A percentile compares a stretch with the other conserved stretches of the same genome.
Conservation (phyloP, 1,140 invertebrate genomes). For the Octopus sinensis region DNA sequence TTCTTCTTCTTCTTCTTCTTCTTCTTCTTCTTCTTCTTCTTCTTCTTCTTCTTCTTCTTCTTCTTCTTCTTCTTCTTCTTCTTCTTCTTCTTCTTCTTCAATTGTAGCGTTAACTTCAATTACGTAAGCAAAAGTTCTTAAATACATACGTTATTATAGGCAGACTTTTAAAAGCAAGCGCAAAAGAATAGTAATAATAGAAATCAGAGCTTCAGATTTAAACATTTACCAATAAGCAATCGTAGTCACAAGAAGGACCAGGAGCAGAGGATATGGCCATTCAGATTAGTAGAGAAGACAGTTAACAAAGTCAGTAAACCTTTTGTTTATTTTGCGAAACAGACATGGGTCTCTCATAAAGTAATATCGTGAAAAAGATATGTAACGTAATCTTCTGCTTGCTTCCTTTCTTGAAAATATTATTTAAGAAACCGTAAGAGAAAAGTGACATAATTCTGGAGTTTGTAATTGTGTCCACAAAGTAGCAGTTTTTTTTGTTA, state of each 20-base stretch:
- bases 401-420: no score
- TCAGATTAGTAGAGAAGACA: no score
- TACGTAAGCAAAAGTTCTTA: neutral
- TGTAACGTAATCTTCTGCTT: no score
- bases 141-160: neutral
- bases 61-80: constrained; percentile 13
- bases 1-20: neutral
- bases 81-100: constrained; percentile 26
- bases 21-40: constrained; percentile 17
- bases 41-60: constrained; percentile 20
- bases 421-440: no score
- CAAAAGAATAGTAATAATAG: constrained; percentile 14
- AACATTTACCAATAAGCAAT: neutral
- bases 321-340: no score
- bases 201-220: neutral
- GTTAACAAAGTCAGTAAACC: no score
- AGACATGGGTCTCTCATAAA: no score
- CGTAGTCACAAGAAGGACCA: neutral
- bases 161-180: constrained; percentile 9
- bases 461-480: no score
- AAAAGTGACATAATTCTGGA: no score
- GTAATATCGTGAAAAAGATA: no score
- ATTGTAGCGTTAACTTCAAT: constrained; percentile 15
- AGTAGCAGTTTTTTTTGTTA: no score
- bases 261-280: no score